Conservation (phyloP, 1,140 invertebrate species). For the Drosophila carrolli region DNA sequence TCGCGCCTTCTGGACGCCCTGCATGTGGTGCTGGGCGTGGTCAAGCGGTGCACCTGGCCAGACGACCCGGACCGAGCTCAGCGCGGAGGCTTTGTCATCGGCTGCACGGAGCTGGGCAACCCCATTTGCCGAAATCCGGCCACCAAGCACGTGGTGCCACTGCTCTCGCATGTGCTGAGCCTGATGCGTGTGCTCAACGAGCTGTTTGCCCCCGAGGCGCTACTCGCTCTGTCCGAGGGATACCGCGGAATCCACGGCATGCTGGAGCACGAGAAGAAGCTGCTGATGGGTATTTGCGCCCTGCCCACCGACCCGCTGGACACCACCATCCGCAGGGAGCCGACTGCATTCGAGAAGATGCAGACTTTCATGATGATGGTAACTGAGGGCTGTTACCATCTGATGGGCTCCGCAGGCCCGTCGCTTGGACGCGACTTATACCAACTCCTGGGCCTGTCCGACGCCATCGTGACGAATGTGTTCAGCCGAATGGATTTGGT, state of each 20-base stretch:
- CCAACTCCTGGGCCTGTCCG: conserved; percentile 88
- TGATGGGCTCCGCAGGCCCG: conserved; percentile 91
- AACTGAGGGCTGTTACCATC: conserved; percentile 91
- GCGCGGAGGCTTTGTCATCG: conserved; percentile 92
- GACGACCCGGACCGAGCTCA: conserved; percentile 91
- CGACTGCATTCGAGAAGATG: conserved; percentile 90
- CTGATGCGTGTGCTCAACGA: conserved; percentile 92
- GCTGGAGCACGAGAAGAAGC: conserved; percentile 89
- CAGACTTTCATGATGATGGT: conserved; percentile 90
- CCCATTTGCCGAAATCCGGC: conserved; percentile 94
- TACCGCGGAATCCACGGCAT: conserved; percentile 90
- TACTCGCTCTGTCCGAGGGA: conserved; percentile 87
- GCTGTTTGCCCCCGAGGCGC: conserved; percentile 89
- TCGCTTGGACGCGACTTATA: conserved; percentile 94
- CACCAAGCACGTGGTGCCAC: conserved; percentile 91
- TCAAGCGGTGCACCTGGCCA: conserved; percentile 94
- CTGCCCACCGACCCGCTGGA: conserved; percentile 85
- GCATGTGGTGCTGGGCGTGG: conserved; percentile 91
- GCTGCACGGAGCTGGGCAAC: conserved; percentile 90
- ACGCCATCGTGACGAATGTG: conserved; percentile 88
- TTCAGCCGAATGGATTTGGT: conserved; percentile 90
- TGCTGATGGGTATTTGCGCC: conserved; percentile 87
- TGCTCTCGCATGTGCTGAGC: conserved; percentile 91
- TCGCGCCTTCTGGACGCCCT: conserved; percentile 88
- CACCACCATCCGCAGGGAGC: conserved; percentile 84